These are phyloP conservation scores for Myotis lucifugus DNA, from an alignment of 2,113 vertebrate species.

Conservation along the genomic window DNA sequence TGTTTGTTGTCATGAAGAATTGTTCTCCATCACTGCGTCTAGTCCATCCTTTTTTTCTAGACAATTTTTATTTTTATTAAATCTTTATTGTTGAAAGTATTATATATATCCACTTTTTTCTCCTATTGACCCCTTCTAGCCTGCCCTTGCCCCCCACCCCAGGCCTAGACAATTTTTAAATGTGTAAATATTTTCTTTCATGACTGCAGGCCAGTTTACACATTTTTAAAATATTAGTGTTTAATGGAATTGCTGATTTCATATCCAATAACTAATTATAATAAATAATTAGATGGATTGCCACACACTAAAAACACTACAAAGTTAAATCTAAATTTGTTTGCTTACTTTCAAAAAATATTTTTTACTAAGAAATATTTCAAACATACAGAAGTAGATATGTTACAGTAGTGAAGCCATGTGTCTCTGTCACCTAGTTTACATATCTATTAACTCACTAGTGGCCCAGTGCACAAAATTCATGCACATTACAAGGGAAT, in stretches of 20 bases:
- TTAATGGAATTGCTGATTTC: conserved; percentile 40
- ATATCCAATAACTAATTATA: neutral
- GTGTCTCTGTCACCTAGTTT: neutral
- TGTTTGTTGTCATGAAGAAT: neutral
- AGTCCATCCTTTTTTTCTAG: neutral
- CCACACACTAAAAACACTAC: neutral
- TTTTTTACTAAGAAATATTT: neutral
- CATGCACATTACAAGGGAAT: too few species aligned
- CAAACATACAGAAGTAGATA: neutral
- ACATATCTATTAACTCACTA: neutral
- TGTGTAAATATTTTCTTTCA: neutral
- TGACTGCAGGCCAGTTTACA: neutral
- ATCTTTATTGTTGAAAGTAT: neutral
- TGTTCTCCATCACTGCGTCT: neutral
- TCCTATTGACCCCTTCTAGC: too few species aligned
- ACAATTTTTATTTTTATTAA: neutral
- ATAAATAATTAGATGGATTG: neutral
- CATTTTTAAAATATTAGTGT: neutral
- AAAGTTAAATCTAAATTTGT: neutral
- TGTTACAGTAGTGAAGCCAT: neutral
- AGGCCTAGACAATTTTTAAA: neutral
- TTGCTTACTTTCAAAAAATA: neutral
- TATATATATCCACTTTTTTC: too few species aligned
- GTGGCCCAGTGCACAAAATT: too few species aligned
- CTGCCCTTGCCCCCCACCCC: too few species aligned